Conservation (phyloP, 2,888 invertebrate genomes). For the Lochmaea capreae region DNA sequence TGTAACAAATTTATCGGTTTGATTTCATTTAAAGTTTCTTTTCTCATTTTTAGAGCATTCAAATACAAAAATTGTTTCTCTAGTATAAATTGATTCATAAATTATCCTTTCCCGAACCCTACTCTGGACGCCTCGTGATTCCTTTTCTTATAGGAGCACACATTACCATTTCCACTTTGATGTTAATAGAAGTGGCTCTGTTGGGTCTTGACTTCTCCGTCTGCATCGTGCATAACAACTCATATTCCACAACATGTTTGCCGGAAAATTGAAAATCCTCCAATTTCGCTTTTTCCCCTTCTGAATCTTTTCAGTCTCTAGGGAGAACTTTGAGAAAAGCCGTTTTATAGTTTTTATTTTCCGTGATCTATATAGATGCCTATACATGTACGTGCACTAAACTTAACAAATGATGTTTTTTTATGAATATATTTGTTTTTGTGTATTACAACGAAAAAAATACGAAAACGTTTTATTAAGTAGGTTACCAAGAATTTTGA, state of each 20-base stretch:
- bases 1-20: no score
- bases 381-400: not conserved
- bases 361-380: slow-evolving; percentile 24
- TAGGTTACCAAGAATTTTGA: no score
- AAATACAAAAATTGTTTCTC: no score
- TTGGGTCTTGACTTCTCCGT: slow-evolving; percentile 28
- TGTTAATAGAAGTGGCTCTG: slow-evolving; percentile 44
- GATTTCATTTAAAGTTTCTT: no score
- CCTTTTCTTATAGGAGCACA: slow-evolving; percentile 43
- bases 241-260: slow-evolving; percentile 46
- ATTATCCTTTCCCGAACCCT: not conserved
- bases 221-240: slow-evolving; percentile 41
- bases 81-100: no score
- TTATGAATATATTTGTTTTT: no score
- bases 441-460: no score
- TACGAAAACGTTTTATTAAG: no score
- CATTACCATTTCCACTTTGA: slow-evolving; percentile 46
- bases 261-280: slow-evolving; percentile 44
- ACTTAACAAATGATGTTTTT: not conserved
- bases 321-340: slow-evolving; percentile 31
- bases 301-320: slow-evolving; percentile 31
- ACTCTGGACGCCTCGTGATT: not conserved
- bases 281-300: slow-evolving; percentile 37
- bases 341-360: slow-evolving; percentile 29
- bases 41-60: no score